These are phyloP conservation scores for Trichonephila inaurata DNA, from an alignment of 1,140 invertebrate species.

Conservation along the genomic window DNA sequence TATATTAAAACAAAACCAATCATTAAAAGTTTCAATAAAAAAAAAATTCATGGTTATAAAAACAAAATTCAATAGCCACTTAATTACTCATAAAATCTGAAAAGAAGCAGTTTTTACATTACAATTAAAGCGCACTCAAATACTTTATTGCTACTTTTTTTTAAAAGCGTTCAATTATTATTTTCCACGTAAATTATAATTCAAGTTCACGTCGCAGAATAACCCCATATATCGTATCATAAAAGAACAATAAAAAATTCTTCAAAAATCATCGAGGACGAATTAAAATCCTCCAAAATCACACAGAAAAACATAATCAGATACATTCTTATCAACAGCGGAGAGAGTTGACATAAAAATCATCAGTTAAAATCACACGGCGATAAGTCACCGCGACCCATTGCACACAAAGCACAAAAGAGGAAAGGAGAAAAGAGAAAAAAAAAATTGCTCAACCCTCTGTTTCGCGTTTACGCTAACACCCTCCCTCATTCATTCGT, in stretches of 20 bases:
- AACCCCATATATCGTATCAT: too few relatives aligned
- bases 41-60: too few relatives aligned
- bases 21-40: too few relatives aligned
- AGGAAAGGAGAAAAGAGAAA: background rate
- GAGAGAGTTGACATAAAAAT: background rate
- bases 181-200: too few relatives aligned
- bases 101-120: too few relatives aligned
- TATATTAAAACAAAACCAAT: too few relatives aligned
- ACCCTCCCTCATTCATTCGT: constrained; percentile 6
- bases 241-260: background rate
- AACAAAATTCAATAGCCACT: too few relatives aligned
- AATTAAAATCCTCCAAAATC: background rate
- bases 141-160: too few relatives aligned
- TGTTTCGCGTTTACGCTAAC: constrained; percentile 13
- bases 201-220: too few relatives aligned
- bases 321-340: background rate
- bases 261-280: background rate
- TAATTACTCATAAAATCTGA: too few relatives aligned
- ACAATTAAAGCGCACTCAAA: too few relatives aligned
- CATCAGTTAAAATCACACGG: background rate
- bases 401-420: background rate
- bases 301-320: background rate
- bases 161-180: too few relatives aligned
- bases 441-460: background rate
- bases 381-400: background rate